A percentile compares a stretch with the other conserved stretches of the same genome.
Evolutionary conservation across 2,888 invertebrate species (phyloP).

Genomic region (Adela reaumurella): DNA sequence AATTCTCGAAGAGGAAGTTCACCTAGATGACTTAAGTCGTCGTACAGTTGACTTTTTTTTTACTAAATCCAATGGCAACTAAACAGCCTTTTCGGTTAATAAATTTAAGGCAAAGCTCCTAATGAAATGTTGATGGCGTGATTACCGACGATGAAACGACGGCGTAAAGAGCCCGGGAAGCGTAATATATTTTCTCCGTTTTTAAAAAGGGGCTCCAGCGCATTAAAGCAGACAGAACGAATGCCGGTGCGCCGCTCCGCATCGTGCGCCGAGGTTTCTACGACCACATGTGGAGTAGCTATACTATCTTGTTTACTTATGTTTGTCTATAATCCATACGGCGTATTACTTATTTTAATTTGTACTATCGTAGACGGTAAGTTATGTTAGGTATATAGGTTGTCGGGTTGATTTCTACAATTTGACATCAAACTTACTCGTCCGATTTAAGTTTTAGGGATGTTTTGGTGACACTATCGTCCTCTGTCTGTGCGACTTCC

Average conservation of each 20-base stretch:
- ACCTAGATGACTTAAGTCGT: too few species aligned
- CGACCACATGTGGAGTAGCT: background rate
- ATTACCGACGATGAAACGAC: background rate
- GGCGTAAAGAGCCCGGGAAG: background rate
- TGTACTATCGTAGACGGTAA: too few species aligned
- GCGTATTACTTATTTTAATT: too few species aligned
- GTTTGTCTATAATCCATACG: too few species aligned
- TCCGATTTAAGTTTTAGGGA: background rate
- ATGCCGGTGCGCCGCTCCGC: background rate
- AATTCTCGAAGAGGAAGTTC: too few species aligned
- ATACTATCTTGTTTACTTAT: background rate
- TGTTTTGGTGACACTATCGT: background rate
- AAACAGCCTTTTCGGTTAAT: background rate
- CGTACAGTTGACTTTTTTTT: too few species aligned
- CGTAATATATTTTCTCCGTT: background rate
- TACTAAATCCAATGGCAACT: too few species aligned
- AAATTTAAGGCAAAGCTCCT: background rate
- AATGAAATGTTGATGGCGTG: background rate
- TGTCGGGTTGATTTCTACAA: too few species aligned
- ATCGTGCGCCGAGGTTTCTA: too few species aligned
- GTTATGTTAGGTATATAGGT: too few species aligned
- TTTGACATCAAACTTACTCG: background rate
- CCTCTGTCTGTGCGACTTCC: slow-evolving; percentile 7
- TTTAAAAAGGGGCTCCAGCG: background rate
- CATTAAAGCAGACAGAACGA: background rate